Base-by-base conservation (phyloP, 1,140 invertebrate genomes). In the Prorops nasuta region DNA sequence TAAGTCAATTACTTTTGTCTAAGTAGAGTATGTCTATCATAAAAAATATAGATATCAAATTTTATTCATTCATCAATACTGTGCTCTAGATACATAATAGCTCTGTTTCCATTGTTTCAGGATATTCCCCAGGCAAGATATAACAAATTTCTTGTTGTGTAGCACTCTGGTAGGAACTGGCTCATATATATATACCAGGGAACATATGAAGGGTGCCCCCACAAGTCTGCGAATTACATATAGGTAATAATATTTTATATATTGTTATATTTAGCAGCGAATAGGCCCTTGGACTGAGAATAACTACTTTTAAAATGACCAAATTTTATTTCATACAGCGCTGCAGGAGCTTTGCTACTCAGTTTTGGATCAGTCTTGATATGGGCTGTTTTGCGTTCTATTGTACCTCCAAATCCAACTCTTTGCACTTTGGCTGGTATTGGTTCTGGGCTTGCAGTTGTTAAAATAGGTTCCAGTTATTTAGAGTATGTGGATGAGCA, bases 281-380 rank as follows among this genome's bases (percentile, higher is more conserved):
- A n/a, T n/a, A n/a, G n/a, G n/a, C n/a, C n/a, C n/a, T n/a, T n/a
- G n/a, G n/a, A n/a, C n/a, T n/a, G n/a, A n/a, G n/a, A n/a, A n/a
- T n/a, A n/a, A n/a, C n/a, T n/a, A n/a, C n/a, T n/a, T n/a, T n/a
- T n/a, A n/a, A n/a, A n/a, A n/a, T 9, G 8, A 0, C 1, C 15
- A 34, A 38, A 19, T 35, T 43, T 31, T 53, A 38, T 66, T 60
- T 54, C 52, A 74, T 76, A 37, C 64, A 85, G 85, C 66, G 58
- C 79, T n/a, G 80, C 84, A 53, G 85, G 85, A 14, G 81, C 84
- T 24, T 59, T 84, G 4, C 74, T 88, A 14, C 83, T 89, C 61
- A 86, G 84, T 44, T 83, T 90, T 66, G 87, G 88, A 16, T 88
- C 86, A 0, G 83, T 90, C 4, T 70, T 90, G 3, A 72, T 83